phyloP scores from a whole-genome alignment of 2,888 invertebrate genomes.

The Mystacides longicornis region DNA sequence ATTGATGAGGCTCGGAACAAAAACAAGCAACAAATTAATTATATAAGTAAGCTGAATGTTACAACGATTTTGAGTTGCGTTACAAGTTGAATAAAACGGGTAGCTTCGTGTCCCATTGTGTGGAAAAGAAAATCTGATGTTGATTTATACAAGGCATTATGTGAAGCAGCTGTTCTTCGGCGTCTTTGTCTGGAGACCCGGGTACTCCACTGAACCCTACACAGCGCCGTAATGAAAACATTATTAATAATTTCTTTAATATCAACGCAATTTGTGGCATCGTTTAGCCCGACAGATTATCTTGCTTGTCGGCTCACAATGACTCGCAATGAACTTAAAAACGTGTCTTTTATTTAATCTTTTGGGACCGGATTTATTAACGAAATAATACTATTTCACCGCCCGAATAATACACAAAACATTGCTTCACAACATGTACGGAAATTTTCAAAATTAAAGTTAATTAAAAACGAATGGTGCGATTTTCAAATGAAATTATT shows the following conservation, averaged over 20 bases:
- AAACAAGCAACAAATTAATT: too few species aligned
- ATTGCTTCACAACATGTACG: too few species aligned
- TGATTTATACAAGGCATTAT: constrained; percentile 19
- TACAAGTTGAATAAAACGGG: background rate
- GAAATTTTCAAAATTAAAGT: too few species aligned
- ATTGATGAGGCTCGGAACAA: too few species aligned
- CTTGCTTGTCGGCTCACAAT: background rate
- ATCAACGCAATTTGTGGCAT: constrained; percentile 1
- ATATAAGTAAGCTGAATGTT: too few species aligned
- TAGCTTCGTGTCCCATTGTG: constrained; percentile 7
- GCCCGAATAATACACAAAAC: too few species aligned
- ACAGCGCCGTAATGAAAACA: background rate
- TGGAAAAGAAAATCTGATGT: constrained; percentile 16
- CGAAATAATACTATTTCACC: too few species aligned
- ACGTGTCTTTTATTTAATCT: background rate
- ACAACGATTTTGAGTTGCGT: too few species aligned
- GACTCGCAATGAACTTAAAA: background rate
- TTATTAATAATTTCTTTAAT: constrained; percentile 2
- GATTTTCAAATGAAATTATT: too few species aligned
- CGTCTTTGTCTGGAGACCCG: background rate
- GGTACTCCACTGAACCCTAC: background rate
- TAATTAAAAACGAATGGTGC: too few species aligned
- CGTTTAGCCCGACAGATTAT: background rate
- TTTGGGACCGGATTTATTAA: too few species aligned
- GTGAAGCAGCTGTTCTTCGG: constrained; percentile 7